Evolutionary conservation across 2,113 vertebrate genomes (phyloP), one percentile per base, ranked within the genome.

Genomic region (Microtus richardsoni): DNA sequence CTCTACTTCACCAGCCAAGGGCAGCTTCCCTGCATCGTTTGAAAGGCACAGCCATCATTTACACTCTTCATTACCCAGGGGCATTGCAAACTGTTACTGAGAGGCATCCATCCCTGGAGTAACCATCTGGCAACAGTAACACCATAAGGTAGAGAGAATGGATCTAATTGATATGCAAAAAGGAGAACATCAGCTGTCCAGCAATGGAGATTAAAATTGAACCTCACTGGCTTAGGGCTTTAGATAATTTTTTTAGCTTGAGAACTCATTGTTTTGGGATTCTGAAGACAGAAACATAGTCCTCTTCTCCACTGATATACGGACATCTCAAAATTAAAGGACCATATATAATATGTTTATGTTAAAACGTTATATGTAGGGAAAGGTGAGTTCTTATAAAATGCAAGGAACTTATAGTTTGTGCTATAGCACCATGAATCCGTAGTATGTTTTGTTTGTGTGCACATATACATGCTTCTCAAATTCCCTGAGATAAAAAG

Each of bases 41-140:
- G 95, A 96, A 96, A 94, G 91, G 83, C 87, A 68, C 52, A 79
- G 91, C 89, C 33, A 41, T 96, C 60, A 80, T 96, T 97, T 97
- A 84, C 96, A 96, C 87, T 96, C 52, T 71, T 88, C 68, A 97
- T 97, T 97, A 96, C 97, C 97, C 97, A 96, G 66, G 96, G 97
- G 96, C 95, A 96, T 97, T 95, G 91, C 96, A 94, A 44, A 97
- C 95, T 96, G 97, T 98, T 91, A 96, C 77, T 71, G 93, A 98
- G 87, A 96, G 7, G 96, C 97, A 95, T 58, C 85, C 97, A 95
- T 96, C 95, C 97, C 64, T 79, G 62, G 91, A 96, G 79, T 93
- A 41, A 39, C 97, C 97, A 97, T 98, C 97, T 98, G 97, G 94
- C 93, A 89, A 77, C 36, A 83, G 52, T 33, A 70, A 39, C 74